phyloP scores from a whole-genome alignment of 2,797 vertebrate genomes.

The Trematomus bernacchii region DNA sequence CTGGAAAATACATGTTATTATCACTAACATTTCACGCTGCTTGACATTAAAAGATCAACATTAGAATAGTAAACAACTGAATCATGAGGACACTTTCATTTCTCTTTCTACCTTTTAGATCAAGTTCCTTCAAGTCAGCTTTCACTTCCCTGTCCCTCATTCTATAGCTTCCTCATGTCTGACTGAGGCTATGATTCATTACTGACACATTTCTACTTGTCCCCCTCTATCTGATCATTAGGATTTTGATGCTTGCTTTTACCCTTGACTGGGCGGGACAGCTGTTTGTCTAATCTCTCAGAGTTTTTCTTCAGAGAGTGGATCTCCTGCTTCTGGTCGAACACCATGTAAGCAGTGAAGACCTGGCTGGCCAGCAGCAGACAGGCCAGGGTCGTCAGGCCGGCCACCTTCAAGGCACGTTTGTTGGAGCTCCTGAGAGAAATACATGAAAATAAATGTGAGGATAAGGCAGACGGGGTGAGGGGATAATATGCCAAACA shows the following conservation, averaged over 20 bases:
- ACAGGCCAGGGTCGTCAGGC: constrained; percentile 89
- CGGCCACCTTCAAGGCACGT: constrained; percentile 82
- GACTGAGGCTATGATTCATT: not conserved
- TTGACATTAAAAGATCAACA: not conserved
- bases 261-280: constrained; percentile 81
- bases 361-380: constrained; percentile 92
- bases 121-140: constrained; percentile 33
- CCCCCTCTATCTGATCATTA: not conserved
- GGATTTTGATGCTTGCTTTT: constrained; percentile 27
- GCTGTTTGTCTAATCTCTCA: constrained; percentile 78
- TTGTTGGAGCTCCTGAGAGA: constrained; percentile 66
- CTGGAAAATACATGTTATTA: not conserved
- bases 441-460: not conserved
- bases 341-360: constrained; percentile 89
- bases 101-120: not conserved
- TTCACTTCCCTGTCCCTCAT: constrained; percentile 39
- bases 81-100: constrained; percentile 24
- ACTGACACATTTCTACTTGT: not conserved
- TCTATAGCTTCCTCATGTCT: not conserved
- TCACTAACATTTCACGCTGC: not conserved
- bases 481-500: not conserved
- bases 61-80: not conserved
- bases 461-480: not conserved
- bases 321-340: constrained; percentile 89
- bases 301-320: constrained; percentile 82